Evolutionary conservation across 2,113 vertebrate genomes (phyloP).

Genomic region (Gymnobelideus leadbeateri): DNA sequence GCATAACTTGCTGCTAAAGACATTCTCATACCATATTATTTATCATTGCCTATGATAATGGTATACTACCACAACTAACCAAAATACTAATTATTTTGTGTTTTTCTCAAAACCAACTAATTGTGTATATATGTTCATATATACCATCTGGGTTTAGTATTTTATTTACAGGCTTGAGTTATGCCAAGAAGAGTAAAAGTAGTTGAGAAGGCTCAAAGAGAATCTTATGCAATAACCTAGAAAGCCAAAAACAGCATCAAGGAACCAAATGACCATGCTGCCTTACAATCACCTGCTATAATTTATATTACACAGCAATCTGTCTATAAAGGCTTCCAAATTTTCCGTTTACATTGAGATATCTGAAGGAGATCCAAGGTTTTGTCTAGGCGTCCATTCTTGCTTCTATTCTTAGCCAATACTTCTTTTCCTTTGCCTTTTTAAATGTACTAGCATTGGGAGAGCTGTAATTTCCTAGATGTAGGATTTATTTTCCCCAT

Average conservation of each 20-base stretch:
- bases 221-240: neutral
- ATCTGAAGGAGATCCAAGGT: neutral
- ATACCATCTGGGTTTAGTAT: neutral
- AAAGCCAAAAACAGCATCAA: neutral
- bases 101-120: neutral
- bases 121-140: neutral
- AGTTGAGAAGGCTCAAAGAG: neutral
- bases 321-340: constrained; percentile 10
- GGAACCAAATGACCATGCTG: neutral
- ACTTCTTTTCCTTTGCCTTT: neutral
- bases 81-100: neutral
- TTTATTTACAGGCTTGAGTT: neutral
- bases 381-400: constrained; percentile 2
- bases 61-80: neutral
- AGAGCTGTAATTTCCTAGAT: neutral
- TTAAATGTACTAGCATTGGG: neutral
- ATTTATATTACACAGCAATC: neutral
- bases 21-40: neutral
- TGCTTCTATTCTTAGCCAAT: neutral
- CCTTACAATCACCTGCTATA: neutral
- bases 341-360: neutral
- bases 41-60: neutral
- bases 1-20: neutral
- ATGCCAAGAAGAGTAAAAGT: neutral
- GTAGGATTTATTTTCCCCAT: constrained; percentile 44